Evolutionary conservation across 2,113 vertebrate genomes (phyloP).

Genomic region (Hypomesus transpacificus): DNA sequence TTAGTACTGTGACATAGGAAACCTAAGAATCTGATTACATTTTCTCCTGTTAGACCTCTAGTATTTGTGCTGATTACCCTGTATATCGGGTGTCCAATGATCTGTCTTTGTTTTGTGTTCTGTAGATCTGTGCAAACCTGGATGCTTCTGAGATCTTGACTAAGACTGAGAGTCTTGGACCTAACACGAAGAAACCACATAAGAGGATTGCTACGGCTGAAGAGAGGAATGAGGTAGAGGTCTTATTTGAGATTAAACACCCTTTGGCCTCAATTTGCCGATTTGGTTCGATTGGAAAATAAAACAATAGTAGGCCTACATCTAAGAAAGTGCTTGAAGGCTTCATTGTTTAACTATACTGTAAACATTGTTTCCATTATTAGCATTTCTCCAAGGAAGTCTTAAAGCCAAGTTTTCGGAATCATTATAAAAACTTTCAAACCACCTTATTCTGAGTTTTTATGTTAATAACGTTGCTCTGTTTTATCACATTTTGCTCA

Average conservation of each 20-base stretch:
- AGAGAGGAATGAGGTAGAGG: conserved; percentile 75
- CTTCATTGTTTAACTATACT: no score
- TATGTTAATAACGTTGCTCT: no score
- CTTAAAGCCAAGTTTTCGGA: no score
- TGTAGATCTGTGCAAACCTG: conserved; percentile 91
- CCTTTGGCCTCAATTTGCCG: neutral
- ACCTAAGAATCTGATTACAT: neutral
- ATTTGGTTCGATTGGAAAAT: no score
- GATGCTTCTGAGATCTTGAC: conserved; percentile 90
- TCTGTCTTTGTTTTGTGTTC: conserved; percentile 17
- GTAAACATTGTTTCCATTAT: no score
- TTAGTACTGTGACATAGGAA: neutral
- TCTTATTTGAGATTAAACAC: neutral
- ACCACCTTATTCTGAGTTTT: no score
- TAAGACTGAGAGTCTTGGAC: conserved; percentile 51
- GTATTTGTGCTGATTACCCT: neutral
- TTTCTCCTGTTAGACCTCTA: neutral
- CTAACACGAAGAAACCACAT: conserved; percentile 74
- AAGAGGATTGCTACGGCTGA: conserved; percentile 79
- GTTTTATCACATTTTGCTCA: no score
- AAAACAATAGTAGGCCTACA: neutral
- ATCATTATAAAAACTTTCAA: no score
- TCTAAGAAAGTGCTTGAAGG: neutral
- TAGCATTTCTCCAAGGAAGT: no score
- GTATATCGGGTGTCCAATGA: no score